phyloP scores from a whole-genome alignment of 2,888 invertebrate species.

The Orthosia gothica region DNA sequence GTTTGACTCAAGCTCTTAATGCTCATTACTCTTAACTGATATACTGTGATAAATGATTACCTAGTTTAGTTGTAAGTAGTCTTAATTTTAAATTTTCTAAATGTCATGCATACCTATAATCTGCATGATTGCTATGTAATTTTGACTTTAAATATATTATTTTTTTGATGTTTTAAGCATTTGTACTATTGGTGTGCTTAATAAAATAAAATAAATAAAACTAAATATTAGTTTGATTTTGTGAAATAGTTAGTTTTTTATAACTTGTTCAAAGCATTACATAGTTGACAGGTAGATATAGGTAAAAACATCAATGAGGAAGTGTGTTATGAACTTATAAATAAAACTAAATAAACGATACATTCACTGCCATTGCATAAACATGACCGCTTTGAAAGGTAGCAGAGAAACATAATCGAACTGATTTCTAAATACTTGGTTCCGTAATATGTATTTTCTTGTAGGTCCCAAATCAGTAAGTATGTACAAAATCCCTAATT shows the following conservation, averaged over 20 bases:
- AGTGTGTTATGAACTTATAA: slow-evolving; percentile 6
- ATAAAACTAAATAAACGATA: slow-evolving; percentile 24
- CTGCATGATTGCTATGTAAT: too few relatives aligned
- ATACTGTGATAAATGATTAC: too few relatives aligned
- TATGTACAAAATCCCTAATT: not conserved
- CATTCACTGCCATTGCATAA: slow-evolving; percentile 53
- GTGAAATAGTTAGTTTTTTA: not conserved
- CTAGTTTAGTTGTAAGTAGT: too few relatives aligned
- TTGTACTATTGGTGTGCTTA: too few relatives aligned
- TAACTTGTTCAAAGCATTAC: slow-evolving; percentile 9
- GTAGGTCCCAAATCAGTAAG: not conserved
- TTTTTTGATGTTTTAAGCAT: too few relatives aligned
- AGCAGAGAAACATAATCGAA: not conserved
- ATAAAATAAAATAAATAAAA: too few relatives aligned
- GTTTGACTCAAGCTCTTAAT: too few relatives aligned
- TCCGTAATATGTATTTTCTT: slow-evolving; percentile 2
- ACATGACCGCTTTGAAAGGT: slow-evolving; percentile 1
- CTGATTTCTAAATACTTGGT: not conserved
- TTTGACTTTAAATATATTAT: too few relatives aligned
- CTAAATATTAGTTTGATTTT: not conserved
- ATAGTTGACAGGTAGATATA: not conserved
- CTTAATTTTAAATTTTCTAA: too few relatives aligned
- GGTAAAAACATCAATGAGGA: slow-evolving; percentile 1
- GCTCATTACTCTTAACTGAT: too few relatives aligned
- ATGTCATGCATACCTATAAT: too few relatives aligned